phyloP scores from a whole-genome alignment of 2,888 invertebrate species.

The Platycnemis pennipes region DNA sequence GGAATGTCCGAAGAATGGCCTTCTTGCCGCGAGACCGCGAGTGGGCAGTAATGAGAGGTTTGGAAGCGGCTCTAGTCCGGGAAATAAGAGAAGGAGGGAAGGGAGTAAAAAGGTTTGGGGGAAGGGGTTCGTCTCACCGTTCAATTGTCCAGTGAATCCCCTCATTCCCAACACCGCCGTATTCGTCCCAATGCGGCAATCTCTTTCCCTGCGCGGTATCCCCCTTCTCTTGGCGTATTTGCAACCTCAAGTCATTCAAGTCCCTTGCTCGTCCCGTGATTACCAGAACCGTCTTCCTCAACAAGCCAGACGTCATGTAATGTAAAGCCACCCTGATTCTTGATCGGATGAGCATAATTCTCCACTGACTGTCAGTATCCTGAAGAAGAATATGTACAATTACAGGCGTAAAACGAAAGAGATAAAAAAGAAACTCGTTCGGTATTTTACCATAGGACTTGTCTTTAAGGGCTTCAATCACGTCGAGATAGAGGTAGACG shows the following conservation, averaged over 20 bases:
- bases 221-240: no score
- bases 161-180: not conserved
- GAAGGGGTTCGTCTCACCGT: not conserved
- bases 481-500: no score
- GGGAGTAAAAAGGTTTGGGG: not conserved
- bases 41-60: slow-evolving; percentile 66
- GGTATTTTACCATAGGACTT: no score
- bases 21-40: slow-evolving; percentile 33
- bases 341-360: no score
- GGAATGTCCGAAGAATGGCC: slow-evolving; percentile 15
- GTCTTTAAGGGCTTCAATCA: no score
- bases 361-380: no score
- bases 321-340: not conserved
- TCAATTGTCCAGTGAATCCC: not conserved
- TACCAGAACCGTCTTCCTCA: not conserved
- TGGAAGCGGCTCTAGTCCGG: slow-evolving; percentile 13
- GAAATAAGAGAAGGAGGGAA: not conserved
- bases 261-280: not conserved
- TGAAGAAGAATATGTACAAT: no score
- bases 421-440: no score
- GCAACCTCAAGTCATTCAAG: no score
- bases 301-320: not conserved
- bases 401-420: no score
- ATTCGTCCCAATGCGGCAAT: not conserved
- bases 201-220: no score